These are phyloP conservation scores for Crematogaster levior DNA, from an alignment of 2,888 invertebrate species.

Conservation along the genomic window DNA sequence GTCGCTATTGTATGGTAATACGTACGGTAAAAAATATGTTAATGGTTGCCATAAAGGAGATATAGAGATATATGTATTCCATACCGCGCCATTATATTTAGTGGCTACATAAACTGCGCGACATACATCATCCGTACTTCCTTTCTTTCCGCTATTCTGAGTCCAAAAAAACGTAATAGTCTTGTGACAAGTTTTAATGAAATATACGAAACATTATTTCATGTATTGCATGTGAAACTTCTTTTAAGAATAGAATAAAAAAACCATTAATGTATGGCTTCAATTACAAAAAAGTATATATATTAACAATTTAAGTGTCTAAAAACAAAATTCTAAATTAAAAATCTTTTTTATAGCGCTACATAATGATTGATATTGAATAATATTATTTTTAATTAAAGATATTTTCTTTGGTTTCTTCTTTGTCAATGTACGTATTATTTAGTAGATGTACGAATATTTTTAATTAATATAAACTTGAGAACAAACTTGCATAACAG, in stretches of 20 bases:
- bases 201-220: conserved; percentile 30
- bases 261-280: background rate
- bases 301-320: background rate
- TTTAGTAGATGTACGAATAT: background rate
- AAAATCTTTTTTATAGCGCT: background rate
- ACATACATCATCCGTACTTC: conserved; percentile 55
- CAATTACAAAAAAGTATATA: background rate
- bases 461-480: conserved; percentile 20
- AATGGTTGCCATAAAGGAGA: conserved; percentile 85
- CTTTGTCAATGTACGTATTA: background rate
- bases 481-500: conserved; percentile 4
- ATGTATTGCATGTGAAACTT: background rate
- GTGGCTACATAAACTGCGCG: conserved; percentile 79
- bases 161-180: conserved; percentile 22
- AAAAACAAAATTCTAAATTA: background rate
- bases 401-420: background rate
- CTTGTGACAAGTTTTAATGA: conserved; percentile 45
- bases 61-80: conserved; percentile 83
- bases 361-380: background rate
- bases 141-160: conserved; percentile 37
- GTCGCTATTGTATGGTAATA: conserved; percentile 85
- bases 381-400: conserved; percentile 6
- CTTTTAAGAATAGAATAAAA: background rate
- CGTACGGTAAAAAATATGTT: conserved; percentile 84
- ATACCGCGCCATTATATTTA: conserved; percentile 83